Percentiles rank a stretch among this genome's conserved stretches.
Conservation (phyloP, 1,140 invertebrate genomes). For the Pinna nobilis region DNA sequence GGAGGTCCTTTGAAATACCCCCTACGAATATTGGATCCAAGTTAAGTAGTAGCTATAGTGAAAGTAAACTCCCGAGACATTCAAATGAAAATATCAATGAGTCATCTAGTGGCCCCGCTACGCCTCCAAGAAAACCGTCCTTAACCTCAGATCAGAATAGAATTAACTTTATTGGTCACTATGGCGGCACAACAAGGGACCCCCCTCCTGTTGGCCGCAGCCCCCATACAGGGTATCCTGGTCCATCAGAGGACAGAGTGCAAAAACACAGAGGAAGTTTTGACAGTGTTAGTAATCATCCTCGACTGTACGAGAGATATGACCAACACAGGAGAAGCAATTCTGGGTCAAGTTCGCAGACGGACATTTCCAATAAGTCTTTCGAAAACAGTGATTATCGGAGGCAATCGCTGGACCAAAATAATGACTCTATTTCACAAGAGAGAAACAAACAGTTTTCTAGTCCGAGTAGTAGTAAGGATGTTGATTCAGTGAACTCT, state of each 20-base stretch:
- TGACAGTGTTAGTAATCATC: too few species aligned
- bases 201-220: not conserved
- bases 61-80: not conserved
- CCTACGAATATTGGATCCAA: too few species aligned
- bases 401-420: slow-evolving; percentile 2
- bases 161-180: slow-evolving; percentile 9
- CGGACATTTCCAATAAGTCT: slow-evolving; percentile 14
- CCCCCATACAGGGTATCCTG: not conserved
- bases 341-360: too few species aligned
- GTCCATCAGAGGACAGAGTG: too few species aligned
- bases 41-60: not conserved
- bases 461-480: not conserved
- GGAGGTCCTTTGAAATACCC: too few species aligned
- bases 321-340: too few species aligned
- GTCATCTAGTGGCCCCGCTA: too few species aligned
- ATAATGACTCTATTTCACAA: too few species aligned
- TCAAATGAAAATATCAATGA: not conserved
- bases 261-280: too few species aligned
- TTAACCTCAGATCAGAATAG: slow-evolving; percentile 9
- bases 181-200: slow-evolving; percentile 2
- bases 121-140: slow-evolving; percentile 18
- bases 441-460: too few species aligned
- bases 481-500: not conserved
- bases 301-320: too few species aligned
- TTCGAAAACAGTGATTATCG: slow-evolving; percentile 13